Base-by-base conservation (phyloP, 2,888 invertebrate genomes). In the Drosophila helvetica region DNA sequence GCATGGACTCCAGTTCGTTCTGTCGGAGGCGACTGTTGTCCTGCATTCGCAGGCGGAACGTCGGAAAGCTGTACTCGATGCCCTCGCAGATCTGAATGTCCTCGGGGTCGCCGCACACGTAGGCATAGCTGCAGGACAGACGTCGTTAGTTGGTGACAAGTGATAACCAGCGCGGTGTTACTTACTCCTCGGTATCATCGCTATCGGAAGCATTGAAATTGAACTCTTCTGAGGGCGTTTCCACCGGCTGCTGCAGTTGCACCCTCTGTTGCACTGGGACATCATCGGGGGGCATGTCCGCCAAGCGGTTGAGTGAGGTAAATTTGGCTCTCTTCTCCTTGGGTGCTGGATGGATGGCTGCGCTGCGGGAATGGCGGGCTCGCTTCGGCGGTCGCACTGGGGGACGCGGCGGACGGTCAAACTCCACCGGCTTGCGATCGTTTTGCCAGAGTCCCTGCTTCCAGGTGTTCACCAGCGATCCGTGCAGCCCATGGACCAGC, bases 391-490 rank as follows among this genome's bases (percentile, higher is more conserved):
- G 90, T 27, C 92, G 88, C 27, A 92, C 83, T n/a, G 90, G 91
- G 0, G 91, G 91, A 15, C 88, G 86, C 0, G 92, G 92, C 18
- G 92, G 92, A 22, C 92, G 86, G 63, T 92, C 82, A 47, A 92
- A 92, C 43, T 89, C 88, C 9, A 91, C 92, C 12, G 91, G 91
- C 17, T 89, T 86, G 8, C 92, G 90, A 42, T 92, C 91, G 19
- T 91, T 92, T 50, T 90, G 93, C 95, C 95, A 95, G 30, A 94
- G 93, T 0, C 96, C 96, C 89, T 97, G 96, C 51, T 96, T 93
- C 97, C 97, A 97, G 0, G 97, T 97, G 85, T 96, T 96, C 19
- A 94, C 94, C 33, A 96, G 93, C 0, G 96, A 96, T 0, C 96
- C 94, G 59, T 92, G 92, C 19, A 92, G 79, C 0, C 91, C 97